Percentiles rank a stretch among this genome's conserved stretches.
Conservation (phyloP, 2,797 vertebrate genomes). For the Eupleurogrammus muticus region DNA sequence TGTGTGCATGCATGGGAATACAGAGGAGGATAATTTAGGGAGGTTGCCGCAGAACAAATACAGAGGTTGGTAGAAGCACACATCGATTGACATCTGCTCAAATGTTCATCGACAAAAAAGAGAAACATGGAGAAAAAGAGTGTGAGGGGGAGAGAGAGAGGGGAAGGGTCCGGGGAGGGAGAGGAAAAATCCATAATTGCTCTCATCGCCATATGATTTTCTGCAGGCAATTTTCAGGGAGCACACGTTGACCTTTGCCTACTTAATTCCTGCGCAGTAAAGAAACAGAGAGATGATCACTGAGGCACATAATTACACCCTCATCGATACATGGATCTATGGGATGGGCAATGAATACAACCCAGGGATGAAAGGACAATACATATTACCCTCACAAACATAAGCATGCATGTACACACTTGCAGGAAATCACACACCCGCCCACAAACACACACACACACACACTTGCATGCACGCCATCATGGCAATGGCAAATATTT, state of each 20-base stretch:
- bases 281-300: slow-evolving; percentile 85
- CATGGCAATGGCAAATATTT: slow-evolving; percentile 64
- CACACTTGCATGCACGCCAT: slow-evolving; percentile 38
- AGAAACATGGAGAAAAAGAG: slow-evolving; percentile 71
- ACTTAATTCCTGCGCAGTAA: slow-evolving; percentile 87
- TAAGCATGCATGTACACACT: slow-evolving; percentile 40
- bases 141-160: slow-evolving; percentile 48
- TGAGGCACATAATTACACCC: slow-evolving; percentile 87
- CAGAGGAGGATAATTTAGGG: slow-evolving; percentile 66
- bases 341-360: slow-evolving; percentile 78
- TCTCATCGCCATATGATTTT: slow-evolving; percentile 87
- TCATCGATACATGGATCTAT: slow-evolving; percentile 86
- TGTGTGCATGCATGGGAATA: slow-evolving; percentile 55
- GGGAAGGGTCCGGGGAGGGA: slow-evolving; percentile 61
- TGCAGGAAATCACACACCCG: slow-evolving; percentile 45
- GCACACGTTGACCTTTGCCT: slow-evolving; percentile 85
- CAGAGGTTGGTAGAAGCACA: slow-evolving; percentile 73
- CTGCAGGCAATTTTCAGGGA: slow-evolving; percentile 84
- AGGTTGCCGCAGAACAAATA: slow-evolving; percentile 72
- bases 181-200: slow-evolving; percentile 84
- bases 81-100: slow-evolving; percentile 83
- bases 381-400: slow-evolving; percentile 61
- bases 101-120: slow-evolving; percentile 81
- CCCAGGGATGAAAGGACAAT: slow-evolving; percentile 78
- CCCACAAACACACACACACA: slow-evolving; percentile 21